A percentile compares a stretch with the other conserved stretches of the same genome.
phyloP scores from a whole-genome alignment of 37 sponge, comb jelly and placozoan genomes.

The Agelas oroides region DNA sequence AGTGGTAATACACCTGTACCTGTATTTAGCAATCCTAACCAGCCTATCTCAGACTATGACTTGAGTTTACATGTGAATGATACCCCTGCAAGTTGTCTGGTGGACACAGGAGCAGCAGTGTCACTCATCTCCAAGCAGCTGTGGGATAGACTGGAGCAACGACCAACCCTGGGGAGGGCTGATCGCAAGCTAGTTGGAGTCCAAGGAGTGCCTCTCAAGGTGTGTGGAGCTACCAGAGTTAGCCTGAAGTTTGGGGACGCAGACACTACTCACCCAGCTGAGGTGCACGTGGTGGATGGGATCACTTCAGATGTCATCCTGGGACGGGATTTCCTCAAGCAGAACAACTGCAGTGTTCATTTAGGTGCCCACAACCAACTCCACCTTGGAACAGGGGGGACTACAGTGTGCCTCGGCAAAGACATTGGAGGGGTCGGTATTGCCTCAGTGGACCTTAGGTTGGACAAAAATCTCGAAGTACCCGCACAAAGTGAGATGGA shows the following conservation, averaged over 20 bases:
- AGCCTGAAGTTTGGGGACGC: neutral
- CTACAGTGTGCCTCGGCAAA: no score
- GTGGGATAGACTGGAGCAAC: neutral
- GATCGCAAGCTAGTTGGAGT: neutral
- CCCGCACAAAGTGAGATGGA: no score
- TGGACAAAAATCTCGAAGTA: no score
- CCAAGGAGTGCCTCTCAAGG: neutral
- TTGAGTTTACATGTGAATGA: conserved; percentile 10
- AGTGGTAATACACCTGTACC: neutral
- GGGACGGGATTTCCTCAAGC: neutral
- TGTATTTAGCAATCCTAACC: neutral
- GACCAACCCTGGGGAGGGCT: neutral
- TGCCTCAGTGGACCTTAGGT: no score
- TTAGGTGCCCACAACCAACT: neutral
- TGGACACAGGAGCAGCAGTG: conserved; percentile 45
- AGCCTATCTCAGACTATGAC: neutral
- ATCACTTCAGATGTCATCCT: neutral
- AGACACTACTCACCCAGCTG: neutral
- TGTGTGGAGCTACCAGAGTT: neutral
- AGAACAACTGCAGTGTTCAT: neutral
- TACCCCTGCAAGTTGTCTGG: conserved; percentile 8
- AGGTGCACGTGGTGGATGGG: neutral
- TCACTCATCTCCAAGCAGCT: conserved; percentile 1
- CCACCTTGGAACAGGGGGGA: no score
- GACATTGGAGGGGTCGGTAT: no score